phyloP scores from a whole-genome alignment of 2,113 vertebrate genomes.

The Pagrus major region DNA sequence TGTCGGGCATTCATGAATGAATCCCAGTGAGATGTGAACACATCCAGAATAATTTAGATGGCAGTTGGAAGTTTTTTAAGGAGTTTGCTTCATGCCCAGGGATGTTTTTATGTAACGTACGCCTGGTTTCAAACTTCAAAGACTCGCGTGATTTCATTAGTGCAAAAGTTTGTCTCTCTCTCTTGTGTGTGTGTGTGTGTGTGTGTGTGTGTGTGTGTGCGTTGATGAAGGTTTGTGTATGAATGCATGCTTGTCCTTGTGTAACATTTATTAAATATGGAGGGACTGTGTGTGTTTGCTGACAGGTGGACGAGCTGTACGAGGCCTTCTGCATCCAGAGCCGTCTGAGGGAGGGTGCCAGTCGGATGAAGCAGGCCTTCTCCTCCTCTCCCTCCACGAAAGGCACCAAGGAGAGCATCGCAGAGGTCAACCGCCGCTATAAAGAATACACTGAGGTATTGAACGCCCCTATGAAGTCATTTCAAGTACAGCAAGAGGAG shows the following conservation, averaged over 20 bases:
- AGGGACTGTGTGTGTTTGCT: conserved; percentile 26
- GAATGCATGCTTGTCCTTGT: neutral
- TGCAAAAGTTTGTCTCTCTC: conserved; percentile 1
- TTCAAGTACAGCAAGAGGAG: no score
- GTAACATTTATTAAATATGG: conserved; percentile 29
- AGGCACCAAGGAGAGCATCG: conserved; percentile 94
- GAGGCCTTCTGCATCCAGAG: conserved; percentile 98
- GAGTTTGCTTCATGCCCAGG: conserved; percentile 31
- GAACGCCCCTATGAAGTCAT: no score
- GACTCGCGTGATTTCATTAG: neutral
- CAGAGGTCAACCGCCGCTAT: conserved; percentile 92
- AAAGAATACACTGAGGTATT: conserved; percentile 97
- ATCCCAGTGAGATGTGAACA: conserved; percentile 44
- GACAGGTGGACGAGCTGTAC: conserved; percentile 96
- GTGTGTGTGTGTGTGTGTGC: neutral
- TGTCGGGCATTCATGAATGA: conserved; percentile 19
- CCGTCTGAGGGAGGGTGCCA: conserved; percentile 94
- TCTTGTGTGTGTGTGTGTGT: neutral
- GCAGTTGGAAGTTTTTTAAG: conserved; percentile 34
- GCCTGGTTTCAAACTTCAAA: conserved; percentile 23
- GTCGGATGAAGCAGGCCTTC: conserved; percentile 98
- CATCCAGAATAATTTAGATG: conserved; percentile 58
- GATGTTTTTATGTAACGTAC: conserved; percentile 51
- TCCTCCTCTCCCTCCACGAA: conserved; percentile 93
- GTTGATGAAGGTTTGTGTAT: neutral